These are phyloP conservation scores for Hyposoter dolosus DNA, from an alignment of 2,888 invertebrate species.

Conservation along the genomic window DNA sequence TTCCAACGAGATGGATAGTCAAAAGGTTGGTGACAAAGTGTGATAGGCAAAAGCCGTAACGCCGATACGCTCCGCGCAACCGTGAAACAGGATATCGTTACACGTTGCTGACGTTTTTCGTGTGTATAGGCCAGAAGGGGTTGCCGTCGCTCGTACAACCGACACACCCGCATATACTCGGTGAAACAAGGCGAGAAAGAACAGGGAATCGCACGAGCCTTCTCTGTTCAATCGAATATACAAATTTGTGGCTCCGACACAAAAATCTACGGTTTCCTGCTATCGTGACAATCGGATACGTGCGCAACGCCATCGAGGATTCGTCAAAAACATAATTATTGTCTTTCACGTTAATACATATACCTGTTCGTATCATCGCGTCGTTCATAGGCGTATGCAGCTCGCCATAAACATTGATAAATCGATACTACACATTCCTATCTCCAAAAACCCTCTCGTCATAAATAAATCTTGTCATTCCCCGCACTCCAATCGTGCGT, in stretches of 20 bases:
- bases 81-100: slow-evolving; percentile 70
- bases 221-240: slow-evolving; percentile 17
- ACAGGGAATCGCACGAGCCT: not conserved
- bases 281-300: not conserved
- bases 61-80: slow-evolving; percentile 71
- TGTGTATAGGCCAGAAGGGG: not conserved
- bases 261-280: not conserved
- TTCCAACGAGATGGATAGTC: slow-evolving; percentile 67
- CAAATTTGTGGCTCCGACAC: slow-evolving; percentile 24
- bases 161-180: not conserved
- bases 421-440: not conserved
- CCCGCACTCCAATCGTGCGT: not conserved
- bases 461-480: not conserved
- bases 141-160: slow-evolving; percentile 2
- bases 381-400: not conserved
- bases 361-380: not conserved
- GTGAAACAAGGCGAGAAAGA: slow-evolving; percentile 23
- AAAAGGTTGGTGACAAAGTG: slow-evolving; percentile 76
- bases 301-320: not conserved
- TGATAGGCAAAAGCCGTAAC: slow-evolving; percentile 72
- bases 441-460: not conserved
- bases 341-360: not conserved
- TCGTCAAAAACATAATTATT: not conserved
- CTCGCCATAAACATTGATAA: not conserved
- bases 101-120: slow-evolving; percentile 50